These are phyloP conservation scores for Calcarius lapponicus DNA, from an alignment of 2,797 vertebrate species.

Conservation along the genomic window DNA sequence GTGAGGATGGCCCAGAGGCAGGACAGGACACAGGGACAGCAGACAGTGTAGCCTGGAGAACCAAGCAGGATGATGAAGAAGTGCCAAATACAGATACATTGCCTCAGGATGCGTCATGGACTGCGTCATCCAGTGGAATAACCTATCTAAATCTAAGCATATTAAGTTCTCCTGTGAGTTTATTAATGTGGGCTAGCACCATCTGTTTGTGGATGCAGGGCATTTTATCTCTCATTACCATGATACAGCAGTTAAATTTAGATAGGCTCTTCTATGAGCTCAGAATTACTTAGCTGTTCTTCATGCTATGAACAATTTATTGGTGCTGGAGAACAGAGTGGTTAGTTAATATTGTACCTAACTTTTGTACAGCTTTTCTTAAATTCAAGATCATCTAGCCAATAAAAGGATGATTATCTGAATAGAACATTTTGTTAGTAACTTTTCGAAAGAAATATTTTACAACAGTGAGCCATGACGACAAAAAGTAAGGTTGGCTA, in stretches of 20 bases:
- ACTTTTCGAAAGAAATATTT: neutral
- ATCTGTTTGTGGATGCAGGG: slow-evolving; percentile 47
- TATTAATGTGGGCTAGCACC: slow-evolving; percentile 62
- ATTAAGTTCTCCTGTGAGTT: slow-evolving; percentile 55
- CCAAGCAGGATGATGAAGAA: neutral
- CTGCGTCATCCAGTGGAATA: slow-evolving; percentile 39
- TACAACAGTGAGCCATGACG: neutral
- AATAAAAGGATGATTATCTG: neutral
- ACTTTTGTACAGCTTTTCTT: neutral
- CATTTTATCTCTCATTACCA: slow-evolving; percentile 33
- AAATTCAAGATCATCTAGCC: neutral
- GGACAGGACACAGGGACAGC: neutral
- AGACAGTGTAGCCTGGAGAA: neutral
- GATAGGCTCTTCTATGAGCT: neutral
- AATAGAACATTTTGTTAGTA: neutral
- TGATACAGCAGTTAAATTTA: slow-evolving; percentile 49
- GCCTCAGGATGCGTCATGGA: slow-evolving; percentile 30
- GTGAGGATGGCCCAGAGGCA: neutral
- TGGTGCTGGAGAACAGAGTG: neutral
- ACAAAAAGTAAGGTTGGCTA: neutral
- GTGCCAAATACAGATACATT: slow-evolving; percentile 1
- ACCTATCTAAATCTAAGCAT: slow-evolving; percentile 64
- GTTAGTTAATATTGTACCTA: neutral
- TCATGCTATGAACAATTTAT: neutral
- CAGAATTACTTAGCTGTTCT: neutral